phyloP scores from a whole-genome alignment of 2,113 vertebrate genomes.

The Panthera leo region DNA sequence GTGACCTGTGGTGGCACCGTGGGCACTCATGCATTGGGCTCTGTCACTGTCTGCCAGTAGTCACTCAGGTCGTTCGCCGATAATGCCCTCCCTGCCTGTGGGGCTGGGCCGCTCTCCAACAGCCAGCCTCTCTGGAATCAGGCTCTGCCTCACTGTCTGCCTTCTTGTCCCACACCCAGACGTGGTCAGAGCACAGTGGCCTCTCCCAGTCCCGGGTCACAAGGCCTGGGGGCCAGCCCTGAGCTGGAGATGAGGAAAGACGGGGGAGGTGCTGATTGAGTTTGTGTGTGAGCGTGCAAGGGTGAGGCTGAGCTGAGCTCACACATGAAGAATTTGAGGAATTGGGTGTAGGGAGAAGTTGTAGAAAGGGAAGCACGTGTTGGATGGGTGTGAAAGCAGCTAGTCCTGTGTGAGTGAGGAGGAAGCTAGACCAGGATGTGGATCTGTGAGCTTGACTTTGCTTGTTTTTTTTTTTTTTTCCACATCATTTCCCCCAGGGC shows the following conservation, averaged over 20 bases:
- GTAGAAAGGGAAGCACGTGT: not conserved
- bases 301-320: conserved; percentile 19
- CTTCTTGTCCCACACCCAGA: not conserved
- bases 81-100: not conserved
- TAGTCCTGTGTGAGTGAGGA: not conserved
- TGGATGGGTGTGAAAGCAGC: not conserved
- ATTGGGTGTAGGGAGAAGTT: not conserved
- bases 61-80: not conserved
- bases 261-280: not conserved
- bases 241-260: not conserved
- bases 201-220: not conserved
- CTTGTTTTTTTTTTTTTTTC: not conserved
- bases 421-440: not conserved
- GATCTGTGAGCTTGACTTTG: not conserved
- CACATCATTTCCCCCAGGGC: not conserved
- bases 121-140: not conserved
- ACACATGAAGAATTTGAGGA: not conserved
- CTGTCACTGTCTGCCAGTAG: not conserved
- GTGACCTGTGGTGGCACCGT: not conserved
- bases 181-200: not conserved
- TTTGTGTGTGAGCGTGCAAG: not conserved
- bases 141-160: not conserved
- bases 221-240: not conserved
- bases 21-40: not conserved
- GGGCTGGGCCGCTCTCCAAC: not conserved